Conservation (phyloP, 2,113 vertebrate genomes). For the Myotis lucifugus region DNA sequence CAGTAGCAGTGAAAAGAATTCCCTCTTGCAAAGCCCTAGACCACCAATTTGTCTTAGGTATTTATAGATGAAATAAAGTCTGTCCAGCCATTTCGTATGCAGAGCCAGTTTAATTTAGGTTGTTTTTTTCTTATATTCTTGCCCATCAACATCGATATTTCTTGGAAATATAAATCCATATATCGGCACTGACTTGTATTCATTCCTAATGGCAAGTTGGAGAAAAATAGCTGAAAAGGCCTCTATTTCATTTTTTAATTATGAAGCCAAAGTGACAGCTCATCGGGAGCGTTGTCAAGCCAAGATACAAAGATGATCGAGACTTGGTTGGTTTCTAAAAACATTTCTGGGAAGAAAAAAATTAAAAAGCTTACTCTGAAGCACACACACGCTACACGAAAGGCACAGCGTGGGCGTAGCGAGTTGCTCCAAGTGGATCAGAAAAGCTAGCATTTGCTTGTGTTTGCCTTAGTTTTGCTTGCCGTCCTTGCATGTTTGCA, state of each 20-base stretch:
- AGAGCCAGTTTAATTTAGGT: conserved; percentile 50
- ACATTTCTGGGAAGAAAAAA: background rate
- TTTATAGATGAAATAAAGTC: conserved; percentile 52
- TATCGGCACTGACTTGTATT: conserved; percentile 17
- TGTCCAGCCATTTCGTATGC: background rate
- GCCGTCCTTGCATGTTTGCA: background rate
- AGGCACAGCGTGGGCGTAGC: background rate
- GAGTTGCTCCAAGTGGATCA: background rate
- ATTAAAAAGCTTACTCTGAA: conserved; percentile 3
- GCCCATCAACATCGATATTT: conserved; percentile 33
- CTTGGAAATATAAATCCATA: conserved; percentile 57
- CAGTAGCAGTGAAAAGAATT: background rate
- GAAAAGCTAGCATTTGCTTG: background rate
- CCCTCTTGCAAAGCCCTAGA: background rate
- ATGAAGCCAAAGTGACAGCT: conserved; percentile 64
- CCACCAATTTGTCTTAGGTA: conserved; percentile 7
- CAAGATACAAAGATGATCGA: background rate
- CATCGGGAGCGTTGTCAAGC: conserved; percentile 59
- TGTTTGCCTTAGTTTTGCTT: background rate
- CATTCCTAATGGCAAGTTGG: conserved; percentile 28
- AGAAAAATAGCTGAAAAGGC: conserved; percentile 58
- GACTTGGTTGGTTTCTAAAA: conserved; percentile 58
- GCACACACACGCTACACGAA: background rate
- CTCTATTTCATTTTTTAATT: conserved; percentile 74
- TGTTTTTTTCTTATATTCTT: conserved; percentile 31